Evolutionary conservation across 2,113 vertebrate species (phyloP).

Genomic region (Miniopterus natalensis): DNA sequence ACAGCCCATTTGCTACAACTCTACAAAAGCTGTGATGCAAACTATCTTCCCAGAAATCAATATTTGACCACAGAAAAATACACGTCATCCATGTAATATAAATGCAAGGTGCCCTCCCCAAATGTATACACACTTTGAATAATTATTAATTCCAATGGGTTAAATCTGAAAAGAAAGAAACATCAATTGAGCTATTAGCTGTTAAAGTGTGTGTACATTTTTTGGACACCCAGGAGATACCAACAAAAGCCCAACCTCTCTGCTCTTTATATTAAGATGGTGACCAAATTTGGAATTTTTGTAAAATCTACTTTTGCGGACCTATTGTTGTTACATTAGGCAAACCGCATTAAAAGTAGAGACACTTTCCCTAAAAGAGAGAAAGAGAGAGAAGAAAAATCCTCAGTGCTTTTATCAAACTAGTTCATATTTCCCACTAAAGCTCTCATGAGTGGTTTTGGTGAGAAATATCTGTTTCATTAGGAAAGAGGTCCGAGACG

Average conservation of each 20-base stretch:
- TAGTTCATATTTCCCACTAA: not conserved
- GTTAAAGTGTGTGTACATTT: no score
- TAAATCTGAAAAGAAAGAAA: no score
- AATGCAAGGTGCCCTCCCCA: not conserved
- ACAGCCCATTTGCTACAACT: not conserved
- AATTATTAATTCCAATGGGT: no score
- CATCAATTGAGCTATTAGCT: no score
- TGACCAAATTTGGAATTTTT: not conserved
- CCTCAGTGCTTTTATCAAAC: not conserved
- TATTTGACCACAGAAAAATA: not conserved
- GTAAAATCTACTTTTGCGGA: conserved; percentile 7
- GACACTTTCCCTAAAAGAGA: not conserved
- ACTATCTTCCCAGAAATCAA: not conserved
- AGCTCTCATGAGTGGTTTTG: not conserved
- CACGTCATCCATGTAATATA: not conserved
- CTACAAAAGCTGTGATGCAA: not conserved
- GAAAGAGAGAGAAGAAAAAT: no score
- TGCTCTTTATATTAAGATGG: not conserved
- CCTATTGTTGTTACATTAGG: not conserved
- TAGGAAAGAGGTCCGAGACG: not conserved
- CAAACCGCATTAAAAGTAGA: not conserved
- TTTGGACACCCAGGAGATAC: not conserved
- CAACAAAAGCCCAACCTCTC: not conserved
- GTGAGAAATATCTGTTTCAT: not conserved
- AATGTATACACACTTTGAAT: no score